A percentile compares a stretch with the other conserved stretches of the same genome.
Evolutionary conservation across 2,888 invertebrate species (phyloP).

Genomic region (Kryphioiulus occultus): DNA sequence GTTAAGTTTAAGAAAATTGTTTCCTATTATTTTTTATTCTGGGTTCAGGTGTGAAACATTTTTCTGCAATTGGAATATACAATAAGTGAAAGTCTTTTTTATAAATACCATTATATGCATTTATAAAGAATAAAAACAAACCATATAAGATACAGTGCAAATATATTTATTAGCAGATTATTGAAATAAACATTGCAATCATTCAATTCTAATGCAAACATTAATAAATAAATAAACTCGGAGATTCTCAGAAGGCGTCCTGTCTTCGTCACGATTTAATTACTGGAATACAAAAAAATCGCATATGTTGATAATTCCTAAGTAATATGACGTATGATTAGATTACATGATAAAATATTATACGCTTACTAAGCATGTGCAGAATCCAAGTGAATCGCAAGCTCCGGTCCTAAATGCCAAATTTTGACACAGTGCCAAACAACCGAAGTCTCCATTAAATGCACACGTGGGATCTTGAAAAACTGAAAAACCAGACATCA

Average conservation of each 20-base stretch:
- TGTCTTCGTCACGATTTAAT: not conserved
- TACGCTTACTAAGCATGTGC: not conserved
- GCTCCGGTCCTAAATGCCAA: not conserved
- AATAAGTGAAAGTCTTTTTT: no score
- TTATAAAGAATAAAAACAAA: no score
- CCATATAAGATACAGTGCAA: no score
- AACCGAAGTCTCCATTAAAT: not conserved
- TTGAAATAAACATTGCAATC: no score
- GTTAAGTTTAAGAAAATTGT: no score
- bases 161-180: no score
- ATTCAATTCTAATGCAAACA: not conserved
- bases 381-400: not conserved
- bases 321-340: not conserved
- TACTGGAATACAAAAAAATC: not conserved
- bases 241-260: not conserved
- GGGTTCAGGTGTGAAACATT: no score
- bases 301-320: not conserved
- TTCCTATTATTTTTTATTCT: no score
- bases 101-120: no score
- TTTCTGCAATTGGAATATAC: no score
- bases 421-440: not conserved
- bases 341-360: not conserved
- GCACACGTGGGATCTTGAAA: constrained; percentile 11
- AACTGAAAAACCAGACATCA: not conserved
- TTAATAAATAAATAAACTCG: not conserved